phyloP scores from a whole-genome alignment of 2,797 vertebrate genomes.

The Hipposideros larvatus region DNA sequence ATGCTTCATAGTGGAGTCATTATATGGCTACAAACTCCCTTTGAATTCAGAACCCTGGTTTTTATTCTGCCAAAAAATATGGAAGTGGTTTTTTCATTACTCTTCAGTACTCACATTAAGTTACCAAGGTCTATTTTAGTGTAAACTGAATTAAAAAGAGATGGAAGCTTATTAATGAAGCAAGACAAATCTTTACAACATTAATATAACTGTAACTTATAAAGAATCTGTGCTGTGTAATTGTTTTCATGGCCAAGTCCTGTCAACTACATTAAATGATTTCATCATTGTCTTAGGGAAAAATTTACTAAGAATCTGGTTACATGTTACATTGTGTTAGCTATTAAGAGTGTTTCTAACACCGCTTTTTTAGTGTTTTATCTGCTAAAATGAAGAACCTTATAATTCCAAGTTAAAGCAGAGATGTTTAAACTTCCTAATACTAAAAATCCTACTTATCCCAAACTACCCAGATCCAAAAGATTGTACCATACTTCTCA shows the following conservation, averaged over 20 bases:
- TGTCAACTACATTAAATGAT: constrained; percentile 41
- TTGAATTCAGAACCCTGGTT: constrained; percentile 51
- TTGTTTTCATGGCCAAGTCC: constrained; percentile 15
- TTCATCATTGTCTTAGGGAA: background rate
- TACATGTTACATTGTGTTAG: background rate
- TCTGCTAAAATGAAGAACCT: constrained; percentile 4
- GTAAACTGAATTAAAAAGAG: background rate
- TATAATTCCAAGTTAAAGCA: constrained; percentile 18
- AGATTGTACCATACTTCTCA: background rate
- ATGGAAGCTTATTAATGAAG: background rate
- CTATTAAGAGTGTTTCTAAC: background rate
- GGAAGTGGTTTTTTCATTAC: constrained; percentile 28
- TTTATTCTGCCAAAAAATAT: constrained; percentile 37
- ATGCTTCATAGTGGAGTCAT: constrained; percentile 55
- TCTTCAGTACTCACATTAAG: constrained; percentile 3
- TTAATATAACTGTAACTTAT: background rate
- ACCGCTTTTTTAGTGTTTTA: background rate
- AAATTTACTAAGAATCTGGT: background rate
- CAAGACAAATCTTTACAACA: constrained; percentile 29
- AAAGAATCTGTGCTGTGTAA: background rate
- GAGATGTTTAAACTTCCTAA: background rate
- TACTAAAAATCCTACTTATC: background rate
- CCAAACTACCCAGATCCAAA: background rate
- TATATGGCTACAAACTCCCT: constrained; percentile 52
- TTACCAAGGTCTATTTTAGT: constrained; percentile 4